Evolutionary conservation across 2,797 vertebrate genomes (phyloP).

Genomic region (Tenualosa ilisha): DNA sequence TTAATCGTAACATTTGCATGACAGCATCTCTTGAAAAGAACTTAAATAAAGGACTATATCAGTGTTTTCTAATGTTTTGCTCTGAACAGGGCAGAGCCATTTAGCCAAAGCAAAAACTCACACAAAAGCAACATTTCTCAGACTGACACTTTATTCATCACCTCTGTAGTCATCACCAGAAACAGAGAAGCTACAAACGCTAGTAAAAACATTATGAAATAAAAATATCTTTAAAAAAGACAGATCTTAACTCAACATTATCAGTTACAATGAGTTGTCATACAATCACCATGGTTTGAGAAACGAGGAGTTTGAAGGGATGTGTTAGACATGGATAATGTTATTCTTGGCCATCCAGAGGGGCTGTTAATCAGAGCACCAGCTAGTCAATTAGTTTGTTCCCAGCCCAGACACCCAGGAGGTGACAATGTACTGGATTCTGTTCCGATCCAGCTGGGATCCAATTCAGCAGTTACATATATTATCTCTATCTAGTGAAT

Average conservation of each 20-base stretch:
- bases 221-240: constrained; percentile 60
- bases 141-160: constrained; percentile 72
- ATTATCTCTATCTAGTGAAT: no score
- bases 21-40: background rate
- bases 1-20: background rate
- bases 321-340: background rate
- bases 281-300: constrained; percentile 58
- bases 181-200: constrained; percentile 66
- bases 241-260: constrained; percentile 51
- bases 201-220: constrained; percentile 65
- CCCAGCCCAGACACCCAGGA: background rate
- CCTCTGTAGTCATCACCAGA: constrained; percentile 65
- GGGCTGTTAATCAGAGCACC: background rate
- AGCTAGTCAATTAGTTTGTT: background rate
- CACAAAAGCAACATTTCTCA: constrained; percentile 20
- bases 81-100: no score
- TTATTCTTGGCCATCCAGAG: background rate
- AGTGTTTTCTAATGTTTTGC: background rate
- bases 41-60: background rate
- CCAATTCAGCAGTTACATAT: background rate
- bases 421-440: background rate
- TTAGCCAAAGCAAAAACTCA: background rate
- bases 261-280: constrained; percentile 39
- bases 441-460: background rate
- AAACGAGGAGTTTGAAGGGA: constrained; percentile 29